Evolutionary conservation across 2,888 invertebrate genomes (phyloP).

Genomic region (Ariolimax columbianus): DNA sequence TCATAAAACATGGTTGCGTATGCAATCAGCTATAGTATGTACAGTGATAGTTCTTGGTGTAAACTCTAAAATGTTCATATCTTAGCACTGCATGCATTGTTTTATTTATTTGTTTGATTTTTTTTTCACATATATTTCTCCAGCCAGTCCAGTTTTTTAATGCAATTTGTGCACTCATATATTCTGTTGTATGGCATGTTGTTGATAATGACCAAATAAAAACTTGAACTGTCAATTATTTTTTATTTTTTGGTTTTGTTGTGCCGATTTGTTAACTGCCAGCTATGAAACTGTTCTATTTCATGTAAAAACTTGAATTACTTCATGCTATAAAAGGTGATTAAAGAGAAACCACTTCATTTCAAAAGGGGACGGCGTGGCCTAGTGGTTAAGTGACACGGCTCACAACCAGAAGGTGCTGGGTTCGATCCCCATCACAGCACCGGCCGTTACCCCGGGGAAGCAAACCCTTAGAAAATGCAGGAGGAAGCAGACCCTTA

Average conservation of each 20-base stretch:
- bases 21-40: conserved; percentile 12
- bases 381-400: no score
- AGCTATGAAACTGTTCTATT: no score
- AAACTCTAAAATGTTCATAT: background rate
- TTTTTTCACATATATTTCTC: background rate
- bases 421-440: no score
- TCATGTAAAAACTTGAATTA: no score
- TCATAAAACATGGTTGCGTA: background rate
- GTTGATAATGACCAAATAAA: conserved; percentile 32
- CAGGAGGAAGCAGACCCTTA: no score
- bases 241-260: background rate
- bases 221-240: background rate
- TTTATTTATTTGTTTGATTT: background rate
- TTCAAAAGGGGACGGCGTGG: no score
- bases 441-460: no score
- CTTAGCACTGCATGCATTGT: conserved; percentile 11
- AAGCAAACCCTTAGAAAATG: no score
- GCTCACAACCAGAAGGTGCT: no score
- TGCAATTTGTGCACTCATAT: background rate
- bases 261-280: no score
- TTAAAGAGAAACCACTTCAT: no score
- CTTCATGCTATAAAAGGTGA: no score
- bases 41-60: conserved; percentile 10
- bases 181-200: conserved; percentile 29
- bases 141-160: background rate